Conservation (phyloP, 2,888 invertebrate genomes). For the Nowickia ferox region DNA sequence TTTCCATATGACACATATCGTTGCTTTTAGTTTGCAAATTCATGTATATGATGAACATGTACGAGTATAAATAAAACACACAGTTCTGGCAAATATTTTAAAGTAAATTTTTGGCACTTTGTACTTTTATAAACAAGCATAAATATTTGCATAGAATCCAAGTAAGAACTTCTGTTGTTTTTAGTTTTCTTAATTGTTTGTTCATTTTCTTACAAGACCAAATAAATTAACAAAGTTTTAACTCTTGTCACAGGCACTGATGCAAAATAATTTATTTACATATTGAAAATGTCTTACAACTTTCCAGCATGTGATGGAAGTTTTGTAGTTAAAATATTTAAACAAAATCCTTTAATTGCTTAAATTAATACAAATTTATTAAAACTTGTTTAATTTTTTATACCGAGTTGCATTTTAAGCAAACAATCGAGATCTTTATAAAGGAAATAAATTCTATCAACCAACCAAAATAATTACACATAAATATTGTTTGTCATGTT, state of each 20-base stretch:
- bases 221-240: slow-evolving; percentile 53
- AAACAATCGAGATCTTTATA: too few species aligned
- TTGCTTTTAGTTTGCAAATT: neutral
- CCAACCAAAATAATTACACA: too few species aligned
- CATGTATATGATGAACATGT: neutral
- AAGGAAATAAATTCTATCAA: too few species aligned
- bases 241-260: slow-evolving; percentile 39
- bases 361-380: too few species aligned
- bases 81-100: neutral
- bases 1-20: slow-evolving; percentile 21
- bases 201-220: slow-evolving; percentile 27
- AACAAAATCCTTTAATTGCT: neutral
- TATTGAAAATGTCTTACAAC: slow-evolving; percentile 24
- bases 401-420: too few species aligned
- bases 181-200: slow-evolving; percentile 47
- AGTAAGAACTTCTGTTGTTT: slow-evolving; percentile 34
- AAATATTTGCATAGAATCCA: slow-evolving; percentile 39
- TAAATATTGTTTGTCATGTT: too few species aligned
- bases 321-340: neutral
- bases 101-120: slow-evolving; percentile 20
- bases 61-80: neutral
- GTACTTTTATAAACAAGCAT: slow-evolving; percentile 22
- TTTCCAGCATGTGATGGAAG: neutral
- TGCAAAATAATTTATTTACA: slow-evolving; percentile 41
- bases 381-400: too few species aligned